A percentile compares a stretch with the other conserved stretches of the same genome.
These are phyloP conservation scores for Megaceryle maxima DNA, from an alignment of 2,113 vertebrate species.

Conservation along the genomic window DNA sequence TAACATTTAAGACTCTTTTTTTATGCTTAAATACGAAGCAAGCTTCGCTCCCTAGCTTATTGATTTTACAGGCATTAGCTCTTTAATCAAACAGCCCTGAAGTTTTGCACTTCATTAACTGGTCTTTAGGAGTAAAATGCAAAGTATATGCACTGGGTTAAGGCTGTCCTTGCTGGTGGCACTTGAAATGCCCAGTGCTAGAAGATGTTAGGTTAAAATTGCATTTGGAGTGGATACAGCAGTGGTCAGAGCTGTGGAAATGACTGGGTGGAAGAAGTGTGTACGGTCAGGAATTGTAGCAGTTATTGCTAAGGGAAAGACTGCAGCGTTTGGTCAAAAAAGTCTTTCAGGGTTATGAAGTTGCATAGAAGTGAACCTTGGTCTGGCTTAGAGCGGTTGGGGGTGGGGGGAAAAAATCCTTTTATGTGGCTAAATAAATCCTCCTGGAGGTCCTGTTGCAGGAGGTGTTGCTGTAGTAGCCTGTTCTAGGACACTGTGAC, in stretches of 20 bases:
- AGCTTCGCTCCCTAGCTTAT: neutral
- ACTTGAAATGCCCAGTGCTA: neutral
- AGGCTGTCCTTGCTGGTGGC: neutral
- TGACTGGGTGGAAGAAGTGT: neutral
- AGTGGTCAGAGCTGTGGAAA: neutral
- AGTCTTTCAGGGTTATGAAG: neutral
- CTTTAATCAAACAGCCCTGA: slow-evolving; percentile 45
- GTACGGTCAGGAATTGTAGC: neutral
- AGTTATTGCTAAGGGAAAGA: neutral
- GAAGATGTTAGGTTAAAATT: neutral
- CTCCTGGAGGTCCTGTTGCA: neutral
- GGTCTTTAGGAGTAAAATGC: neutral
- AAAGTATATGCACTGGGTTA: neutral
- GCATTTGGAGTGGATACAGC: neutral
- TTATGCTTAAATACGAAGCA: neutral
- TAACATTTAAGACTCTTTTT: neutral
- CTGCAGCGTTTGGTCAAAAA: neutral
- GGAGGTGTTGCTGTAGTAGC: neutral
- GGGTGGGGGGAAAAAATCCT: neutral
- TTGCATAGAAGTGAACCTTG: neutral
- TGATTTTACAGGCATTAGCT: slow-evolving; percentile 4
- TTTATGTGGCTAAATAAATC: neutral
- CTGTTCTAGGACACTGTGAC: too few relatives aligned
- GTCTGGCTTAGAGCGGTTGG: neutral
- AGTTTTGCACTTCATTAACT: slow-evolving; percentile 46